Base-by-base conservation (phyloP, 2,113 vertebrate genomes). In the Dicentrarchus labrax region DNA sequence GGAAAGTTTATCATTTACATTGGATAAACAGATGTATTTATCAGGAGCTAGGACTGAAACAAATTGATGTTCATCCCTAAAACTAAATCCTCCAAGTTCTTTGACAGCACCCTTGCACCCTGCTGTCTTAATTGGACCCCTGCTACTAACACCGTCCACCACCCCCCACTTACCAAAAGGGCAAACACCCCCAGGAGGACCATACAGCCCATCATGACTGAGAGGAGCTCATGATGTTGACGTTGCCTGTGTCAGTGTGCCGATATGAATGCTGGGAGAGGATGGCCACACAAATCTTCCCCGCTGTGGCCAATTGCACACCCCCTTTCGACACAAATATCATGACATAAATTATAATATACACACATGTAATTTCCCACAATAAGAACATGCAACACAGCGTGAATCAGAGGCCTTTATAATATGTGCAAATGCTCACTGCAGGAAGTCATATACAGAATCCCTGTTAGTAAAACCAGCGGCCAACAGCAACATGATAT, bases 131-230 rank as follows among this genome's bases (percentile, higher is more conserved):
- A 90, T 88, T 69, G 59, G 86, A 90, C 86, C 82, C 79, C 89
- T 77, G 74, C 86, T 82, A 68, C 72, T 51, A 85, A 82, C 76
- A 82, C 77, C 43, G 5, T 71, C 66, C 78, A n/a, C 78, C 82
- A 30, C 74, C 84, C 78, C 71, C 38, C 19, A 78, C 87, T 90
- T 81, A 91, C 78, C 19, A 16, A 94, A 93, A 94, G 90, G 89
- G 71, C 90, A 93, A 89, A 90, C 65, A 73, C 83, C 92, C 86
- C 87, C 86, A 75, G 68, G 93, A 92, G 90, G 90, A 87, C 85
- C 81, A 84, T 76, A 59, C 72, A 72, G 77, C 65, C 79, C 89
- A 86, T 89, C 71, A 78, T 84, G 83, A 76, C 74, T 59, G 85
- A 82, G 79, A 84, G 50, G 57, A 79, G 85, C 78, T 89, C 78